These are phyloP conservation scores for Phylloscopus whistleri DNA, from an alignment of 2,113 vertebrate genomes.

Conservation along the genomic window DNA sequence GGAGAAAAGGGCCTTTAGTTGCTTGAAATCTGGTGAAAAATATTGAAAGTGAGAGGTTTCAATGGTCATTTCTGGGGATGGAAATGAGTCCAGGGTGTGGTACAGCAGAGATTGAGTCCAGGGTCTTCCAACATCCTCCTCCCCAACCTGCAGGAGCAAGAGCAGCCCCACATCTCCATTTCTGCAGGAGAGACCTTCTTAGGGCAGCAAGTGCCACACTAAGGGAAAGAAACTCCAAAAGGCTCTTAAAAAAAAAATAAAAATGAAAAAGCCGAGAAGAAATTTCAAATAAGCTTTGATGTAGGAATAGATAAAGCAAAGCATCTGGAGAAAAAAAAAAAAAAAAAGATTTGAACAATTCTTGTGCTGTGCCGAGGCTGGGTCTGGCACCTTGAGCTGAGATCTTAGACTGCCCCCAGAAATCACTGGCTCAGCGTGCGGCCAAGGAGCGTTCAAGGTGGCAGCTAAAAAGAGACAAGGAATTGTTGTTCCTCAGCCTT, in stretches of 20 bases:
- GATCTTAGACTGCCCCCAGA: neutral
- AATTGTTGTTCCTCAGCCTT: neutral
- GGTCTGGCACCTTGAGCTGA: neutral
- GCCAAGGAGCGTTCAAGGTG: neutral
- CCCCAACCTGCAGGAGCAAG: neutral
- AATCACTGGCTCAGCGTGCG: accelerated
- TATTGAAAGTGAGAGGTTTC: neutral
- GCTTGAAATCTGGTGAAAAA: neutral
- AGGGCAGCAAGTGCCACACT: neutral
- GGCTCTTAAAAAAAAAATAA: neutral
- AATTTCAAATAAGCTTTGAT: neutral
- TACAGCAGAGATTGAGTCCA: accelerated
- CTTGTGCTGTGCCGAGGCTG: neutral
- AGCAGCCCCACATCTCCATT: neutral
- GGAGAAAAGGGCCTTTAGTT: neutral
- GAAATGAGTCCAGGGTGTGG: neutral
- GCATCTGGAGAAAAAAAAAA: neutral
- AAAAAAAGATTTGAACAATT: neutral
- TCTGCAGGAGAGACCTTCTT: neutral
- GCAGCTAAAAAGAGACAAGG: neutral
- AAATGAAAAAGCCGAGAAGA: neutral
- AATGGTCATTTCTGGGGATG: neutral
- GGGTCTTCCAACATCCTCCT: neutral
- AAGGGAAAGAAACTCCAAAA: neutral
- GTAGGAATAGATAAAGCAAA: neutral